These are phyloP conservation scores for Galerucella pusilla DNA, from an alignment of 2,888 invertebrate species.

Conservation along the genomic window DNA sequence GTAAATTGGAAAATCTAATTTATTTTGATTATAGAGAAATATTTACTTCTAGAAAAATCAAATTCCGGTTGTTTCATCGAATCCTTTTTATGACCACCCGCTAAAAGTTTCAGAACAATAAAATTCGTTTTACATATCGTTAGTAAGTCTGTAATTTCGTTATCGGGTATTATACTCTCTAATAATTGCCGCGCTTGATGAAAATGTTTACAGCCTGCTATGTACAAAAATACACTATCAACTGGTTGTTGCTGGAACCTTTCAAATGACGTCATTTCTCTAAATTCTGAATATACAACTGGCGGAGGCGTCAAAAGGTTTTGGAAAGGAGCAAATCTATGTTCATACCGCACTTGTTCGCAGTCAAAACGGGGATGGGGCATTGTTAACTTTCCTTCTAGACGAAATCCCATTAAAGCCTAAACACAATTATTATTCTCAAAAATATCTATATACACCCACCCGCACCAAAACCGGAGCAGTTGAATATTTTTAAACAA, in stretches of 20 bases:
- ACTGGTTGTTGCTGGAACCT: conserved; percentile 68
- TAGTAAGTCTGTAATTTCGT: conserved; percentile 84
- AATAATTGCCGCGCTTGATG: conserved; percentile 88
- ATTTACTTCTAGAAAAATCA: conserved; percentile 88
- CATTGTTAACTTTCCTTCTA: conserved; percentile 86
- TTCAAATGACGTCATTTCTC: conserved; percentile 81
- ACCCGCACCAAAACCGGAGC: too few species aligned
- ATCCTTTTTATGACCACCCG: conserved; percentile 92
- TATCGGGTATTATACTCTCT: conserved; percentile 84
- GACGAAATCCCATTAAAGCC: conserved; percentile 90
- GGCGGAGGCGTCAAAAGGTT: conserved; percentile 89
- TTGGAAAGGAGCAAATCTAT: conserved; percentile 91
- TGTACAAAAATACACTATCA: conserved; percentile 74
- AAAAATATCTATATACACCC: too few species aligned
- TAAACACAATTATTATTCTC: conserved; percentile 58
- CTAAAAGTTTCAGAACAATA: conserved; percentile 91
- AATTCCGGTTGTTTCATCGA: conserved; percentile 88
- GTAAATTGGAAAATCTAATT: conserved; percentile 43
- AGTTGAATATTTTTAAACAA: too few species aligned
- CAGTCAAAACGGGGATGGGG: conserved; percentile 92
- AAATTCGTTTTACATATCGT: conserved; percentile 96
- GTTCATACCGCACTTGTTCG: conserved; percentile 94
- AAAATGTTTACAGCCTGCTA: conserved; percentile 90
- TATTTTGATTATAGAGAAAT: conserved; percentile 91
- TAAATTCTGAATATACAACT: conserved; percentile 89